Evolutionary conservation across 30 jellyfish, hydroid and myxozoan species (phyloP), one percentile per base, ranked within the genome.

Genomic region (Cassiopea xamachana): DNA sequence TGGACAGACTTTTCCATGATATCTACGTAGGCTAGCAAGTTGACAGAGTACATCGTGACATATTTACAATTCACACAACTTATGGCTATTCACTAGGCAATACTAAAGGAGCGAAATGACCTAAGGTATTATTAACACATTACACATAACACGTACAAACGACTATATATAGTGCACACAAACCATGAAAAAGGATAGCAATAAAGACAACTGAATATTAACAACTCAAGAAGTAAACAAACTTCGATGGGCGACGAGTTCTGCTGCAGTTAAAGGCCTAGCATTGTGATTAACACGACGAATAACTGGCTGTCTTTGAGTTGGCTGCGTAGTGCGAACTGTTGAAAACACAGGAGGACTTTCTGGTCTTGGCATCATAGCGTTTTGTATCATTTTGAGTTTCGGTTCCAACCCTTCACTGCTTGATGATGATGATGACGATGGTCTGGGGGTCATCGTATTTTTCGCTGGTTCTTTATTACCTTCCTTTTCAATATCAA

Each of bases 231-330:
- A 44, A 6, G 96, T 7, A 68, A 91, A 85, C 61, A 84, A 73
- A 58, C 84, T 60, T 45, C 97, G 82, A 48, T 83, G 93, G 7
- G 93, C 91, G 8, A 79, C 75, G 55, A 79, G 83, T 86, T 91
- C 97, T 17, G 97, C 94, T n/a, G 94, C 80, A 14, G 97, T 91
- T 59, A 91, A 64, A 8, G 97, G 97, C 79, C 92, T 91, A 17
- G 97, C 97, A 70, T 91, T 90, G 58, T 85, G 89, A 51, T 77
- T 84, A 2, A 91, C 89, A 13, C 94, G 89, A 10, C 97, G 48
- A 39, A 91, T 91, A 45, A 91, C 92, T 15, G 97, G 97, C 75
- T 91, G 97, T 60, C 97, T 79, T 83, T 70, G 97, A 1, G 48
- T 73, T 62, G 92, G 70, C 46, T 75, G 93, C 13, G 77, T 43